A percentile compares a stretch with the other conserved stretches of the same genome.
Evolutionary conservation across 2,888 invertebrate species (phyloP).

Genomic region (Scaptomyza flava): DNA sequence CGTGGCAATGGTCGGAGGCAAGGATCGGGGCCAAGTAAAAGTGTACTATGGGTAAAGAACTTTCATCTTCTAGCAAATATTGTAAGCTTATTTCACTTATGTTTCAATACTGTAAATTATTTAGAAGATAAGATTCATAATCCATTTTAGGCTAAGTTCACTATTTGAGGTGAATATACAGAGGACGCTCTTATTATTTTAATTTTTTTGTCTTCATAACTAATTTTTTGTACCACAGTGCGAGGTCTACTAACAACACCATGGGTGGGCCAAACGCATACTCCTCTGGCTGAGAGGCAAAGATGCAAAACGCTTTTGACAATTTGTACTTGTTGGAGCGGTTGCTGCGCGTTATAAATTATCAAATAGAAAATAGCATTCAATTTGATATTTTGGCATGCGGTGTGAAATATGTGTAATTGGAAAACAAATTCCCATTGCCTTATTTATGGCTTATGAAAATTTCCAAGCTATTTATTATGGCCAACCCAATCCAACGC

Average conservation of each 20-base stretch:
- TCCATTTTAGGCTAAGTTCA: too few relatives aligned
- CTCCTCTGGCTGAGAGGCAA: slow-evolving; percentile 22
- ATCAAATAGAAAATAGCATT: slow-evolving; percentile 79
- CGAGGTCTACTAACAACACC: slow-evolving; percentile 42
- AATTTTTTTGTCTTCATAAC: background rate
- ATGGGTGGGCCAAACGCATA: slow-evolving; percentile 74
- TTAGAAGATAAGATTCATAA: too few relatives aligned
- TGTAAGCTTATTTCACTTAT: too few relatives aligned
- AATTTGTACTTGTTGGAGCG: slow-evolving; percentile 75
- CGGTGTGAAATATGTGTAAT: slow-evolving; percentile 80
- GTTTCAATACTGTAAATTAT: too few relatives aligned
- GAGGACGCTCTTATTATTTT: too few relatives aligned
- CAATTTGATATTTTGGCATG: slow-evolving; percentile 67
- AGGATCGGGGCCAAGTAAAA: slow-evolving; percentile 20
- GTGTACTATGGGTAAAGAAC: background rate
- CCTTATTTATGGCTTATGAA: slow-evolving; percentile 77
- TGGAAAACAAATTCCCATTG: slow-evolving; percentile 79
- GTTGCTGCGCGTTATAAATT: slow-evolving; percentile 77
- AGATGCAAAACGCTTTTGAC: slow-evolving; percentile 75
- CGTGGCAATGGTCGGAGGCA: slow-evolving; percentile 61
- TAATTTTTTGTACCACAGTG: background rate
- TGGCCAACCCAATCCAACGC: slow-evolving; percentile 3
- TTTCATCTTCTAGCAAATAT: background rate
- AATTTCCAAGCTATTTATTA: slow-evolving; percentile 67
- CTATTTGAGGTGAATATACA: too few relatives aligned